Evolutionary conservation across 2,113 vertebrate species (phyloP).

Genomic region (Hipposideros armiger): DNA sequence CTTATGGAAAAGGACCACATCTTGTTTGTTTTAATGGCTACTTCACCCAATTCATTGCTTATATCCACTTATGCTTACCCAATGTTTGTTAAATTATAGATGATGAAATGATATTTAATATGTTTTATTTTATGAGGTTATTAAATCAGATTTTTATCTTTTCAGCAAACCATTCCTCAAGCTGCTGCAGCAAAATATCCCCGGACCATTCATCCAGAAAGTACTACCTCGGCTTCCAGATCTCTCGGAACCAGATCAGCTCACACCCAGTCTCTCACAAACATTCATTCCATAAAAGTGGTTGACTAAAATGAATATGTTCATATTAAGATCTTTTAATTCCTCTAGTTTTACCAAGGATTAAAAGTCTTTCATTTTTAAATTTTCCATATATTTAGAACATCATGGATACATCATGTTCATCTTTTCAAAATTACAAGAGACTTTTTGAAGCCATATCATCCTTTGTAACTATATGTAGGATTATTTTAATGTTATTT

Average conservation of each 20-base stretch:
- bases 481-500: constrained; percentile 81
- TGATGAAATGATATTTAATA: constrained; percentile 23
- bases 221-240: constrained; percentile 81
- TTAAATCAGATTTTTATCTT: constrained; percentile 78
- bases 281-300: constrained; percentile 94
- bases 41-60: background rate
- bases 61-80: background rate
- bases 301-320: constrained; percentile 89
- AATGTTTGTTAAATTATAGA: constrained; percentile 22
- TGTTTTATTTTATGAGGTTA: background rate
- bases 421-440: constrained; percentile 67
- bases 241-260: constrained; percentile 86
- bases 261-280: constrained; percentile 83
- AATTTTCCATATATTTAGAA: constrained; percentile 44
- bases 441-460: constrained; percentile 68
- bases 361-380: constrained; percentile 36
- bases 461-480: constrained; percentile 83
- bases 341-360: background rate
- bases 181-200: constrained; percentile 94
- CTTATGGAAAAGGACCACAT: background rate
- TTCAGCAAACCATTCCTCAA: constrained; percentile 95
- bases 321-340: background rate
- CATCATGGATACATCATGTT: constrained; percentile 76
- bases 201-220: constrained; percentile 88
- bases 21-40: background rate